phyloP scores from a whole-genome alignment of 1,140 invertebrate species.

The Panagrolaimus sp. region DNA sequence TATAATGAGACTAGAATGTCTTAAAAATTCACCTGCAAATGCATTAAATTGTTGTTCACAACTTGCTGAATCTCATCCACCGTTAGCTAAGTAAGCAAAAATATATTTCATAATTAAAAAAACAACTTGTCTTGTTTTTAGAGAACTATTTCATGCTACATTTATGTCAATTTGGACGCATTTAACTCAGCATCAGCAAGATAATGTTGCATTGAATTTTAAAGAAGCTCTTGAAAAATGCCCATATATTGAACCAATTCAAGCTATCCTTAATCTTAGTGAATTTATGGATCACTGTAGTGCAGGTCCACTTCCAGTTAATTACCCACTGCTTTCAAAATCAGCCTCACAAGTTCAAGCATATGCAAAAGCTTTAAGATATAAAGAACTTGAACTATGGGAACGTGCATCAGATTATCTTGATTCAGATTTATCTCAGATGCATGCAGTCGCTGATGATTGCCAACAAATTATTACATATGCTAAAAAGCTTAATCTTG shows the following conservation, averaged over 20 bases:
- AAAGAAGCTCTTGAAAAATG: slow-evolving; percentile 83
- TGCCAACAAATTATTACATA: slow-evolving; percentile 46
- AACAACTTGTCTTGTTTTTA: slow-evolving; percentile 36
- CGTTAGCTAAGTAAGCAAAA: slow-evolving; percentile 67
- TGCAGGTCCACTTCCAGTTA: slow-evolving; percentile 83
- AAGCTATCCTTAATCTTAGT: slow-evolving; percentile 90
- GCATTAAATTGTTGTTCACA: neutral
- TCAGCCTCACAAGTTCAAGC: slow-evolving; percentile 67
- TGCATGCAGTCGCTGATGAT: slow-evolving; percentile 16
- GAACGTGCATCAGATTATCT: slow-evolving; percentile 71
- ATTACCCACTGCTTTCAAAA: slow-evolving; percentile 69
- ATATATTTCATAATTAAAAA: neutral
- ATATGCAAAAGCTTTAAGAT: slow-evolving; percentile 92
- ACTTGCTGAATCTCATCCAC: slow-evolving; percentile 85
- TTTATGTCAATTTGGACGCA: slow-evolving; percentile 99
- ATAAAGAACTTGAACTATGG: slow-evolving; percentile 85
- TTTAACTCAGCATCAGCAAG: slow-evolving; percentile 72
- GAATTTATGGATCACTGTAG: slow-evolving; percentile 99
- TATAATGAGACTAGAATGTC: slow-evolving; percentile 85
- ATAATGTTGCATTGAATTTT: slow-evolving; percentile 77
- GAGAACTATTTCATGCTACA: slow-evolving; percentile 94
- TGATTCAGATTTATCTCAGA: neutral
- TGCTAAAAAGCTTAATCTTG: slow-evolving; percentile 96
- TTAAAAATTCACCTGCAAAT: slow-evolving; percentile 67
- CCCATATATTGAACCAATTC: slow-evolving; percentile 90